Evolutionary conservation across 2,888 invertebrate species (phyloP).

Genomic region (Macropis europaea): DNA sequence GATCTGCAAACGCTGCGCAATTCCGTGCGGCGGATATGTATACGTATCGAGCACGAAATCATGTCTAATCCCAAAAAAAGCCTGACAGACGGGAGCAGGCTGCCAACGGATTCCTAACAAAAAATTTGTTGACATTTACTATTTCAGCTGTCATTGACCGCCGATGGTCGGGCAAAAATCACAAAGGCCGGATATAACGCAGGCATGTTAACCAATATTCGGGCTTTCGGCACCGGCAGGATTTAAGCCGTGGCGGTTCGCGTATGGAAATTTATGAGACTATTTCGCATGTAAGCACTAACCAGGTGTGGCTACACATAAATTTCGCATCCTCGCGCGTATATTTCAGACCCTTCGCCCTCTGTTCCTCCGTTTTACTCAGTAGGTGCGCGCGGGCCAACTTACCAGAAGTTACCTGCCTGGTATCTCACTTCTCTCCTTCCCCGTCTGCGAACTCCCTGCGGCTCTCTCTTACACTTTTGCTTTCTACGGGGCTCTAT

Average conservation of each 20-base stretch:
- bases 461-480: conserved; percentile 41
- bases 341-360: conserved; percentile 75
- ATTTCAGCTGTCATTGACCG: conserved; percentile 29
- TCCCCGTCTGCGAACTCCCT: conserved; percentile 29
- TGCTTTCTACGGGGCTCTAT: conserved; percentile 42
- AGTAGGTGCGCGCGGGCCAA: conserved; percentile 68
- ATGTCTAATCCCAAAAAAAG: conserved; percentile 10
- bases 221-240: conserved; percentile 70
- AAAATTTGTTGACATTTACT: conserved; percentile 19
- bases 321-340: conserved; percentile 77
- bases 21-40: not conserved
- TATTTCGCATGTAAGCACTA: conserved; percentile 78
- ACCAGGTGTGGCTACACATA: conserved; percentile 80
- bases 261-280: conserved; percentile 78
- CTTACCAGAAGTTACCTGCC: conserved; percentile 76
- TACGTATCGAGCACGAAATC: not conserved
- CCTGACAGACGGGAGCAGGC: not conserved
- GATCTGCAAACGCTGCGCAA: not conserved
- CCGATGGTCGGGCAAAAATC: conserved; percentile 32
- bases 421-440: conserved; percentile 53
- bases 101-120: not conserved
- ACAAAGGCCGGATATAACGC: conserved; percentile 36
- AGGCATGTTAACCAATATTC: conserved; percentile 68
- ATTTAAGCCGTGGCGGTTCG: conserved; percentile 70
- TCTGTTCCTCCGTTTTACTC: conserved; percentile 67